Base-by-base conservation (phyloP, 2,888 invertebrate species). In the Congeria kusceri region DNA sequence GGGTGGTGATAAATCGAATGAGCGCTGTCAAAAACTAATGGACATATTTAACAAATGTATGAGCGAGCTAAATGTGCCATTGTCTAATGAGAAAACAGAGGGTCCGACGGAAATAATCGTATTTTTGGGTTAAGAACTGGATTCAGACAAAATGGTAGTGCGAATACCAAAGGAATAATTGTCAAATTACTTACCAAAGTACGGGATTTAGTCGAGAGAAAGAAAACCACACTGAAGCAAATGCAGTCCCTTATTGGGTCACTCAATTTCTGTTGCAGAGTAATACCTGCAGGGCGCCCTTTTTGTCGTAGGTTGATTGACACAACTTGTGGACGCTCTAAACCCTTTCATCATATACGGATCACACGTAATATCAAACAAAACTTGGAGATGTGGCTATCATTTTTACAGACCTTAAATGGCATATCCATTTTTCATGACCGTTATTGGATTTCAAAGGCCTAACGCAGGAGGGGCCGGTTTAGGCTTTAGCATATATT, bases 191-290 rank as follows among this genome's bases (percentile, higher is more conserved):
- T 4, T 13, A 44, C 9, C 5, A 68, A 28, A 20, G 3, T 4
- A 9, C 28, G 1, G 25, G 1, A 1, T 1, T 7, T 39, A 1
- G 3, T 39, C 1, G 13, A 9, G 4, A 9, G 11, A 39, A 3
- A 39, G 23, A 66, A 66, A 39, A 18, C 0, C n/a, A 65, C 27
- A n/a, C 25, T 65, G 23, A 44, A 20, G n/a, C 23, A 27, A 5
- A 72, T 65, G 64, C 59, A 72, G 20, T 47, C 28, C 18, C 29
- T 72, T 3, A 72, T 72, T 28, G 64, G 59, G 3, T 15, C 25
- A 4, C 25, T 72, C 4, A 73, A 66, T 58, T 66, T 32, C 9
- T 4, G 5, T 7, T 32, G 32, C 9, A 32, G 4, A 32, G 32
- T 9, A 32, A 9, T 32, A 7, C 5, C 9, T 32, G 5, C 32